Evolutionary conservation across 2,113 vertebrate species (phyloP).

Genomic region (Leptodactylus fuscus): DNA sequence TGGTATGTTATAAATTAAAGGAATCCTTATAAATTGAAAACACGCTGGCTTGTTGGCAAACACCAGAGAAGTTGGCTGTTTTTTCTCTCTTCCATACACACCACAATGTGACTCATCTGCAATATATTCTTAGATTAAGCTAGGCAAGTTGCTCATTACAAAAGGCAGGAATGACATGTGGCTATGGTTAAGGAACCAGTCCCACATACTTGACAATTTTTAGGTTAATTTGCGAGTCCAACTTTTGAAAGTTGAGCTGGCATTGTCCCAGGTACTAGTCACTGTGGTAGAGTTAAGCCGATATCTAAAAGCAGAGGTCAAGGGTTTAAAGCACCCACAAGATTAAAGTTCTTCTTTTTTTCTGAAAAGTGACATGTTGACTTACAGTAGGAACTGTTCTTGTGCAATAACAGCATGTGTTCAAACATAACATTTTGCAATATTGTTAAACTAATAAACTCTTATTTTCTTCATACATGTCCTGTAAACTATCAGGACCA

Average conservation of each 20-base stretch:
- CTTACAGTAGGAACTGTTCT: slow-evolving; percentile 1
- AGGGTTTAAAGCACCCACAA: slow-evolving; percentile 36
- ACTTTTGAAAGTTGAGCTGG: slow-evolving; percentile 27
- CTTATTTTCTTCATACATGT: background rate
- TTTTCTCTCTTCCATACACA: slow-evolving; percentile 8
- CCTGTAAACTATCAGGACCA: too few relatives aligned
- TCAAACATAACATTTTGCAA: background rate
- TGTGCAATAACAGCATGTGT: background rate
- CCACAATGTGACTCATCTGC: slow-evolving; percentile 50
- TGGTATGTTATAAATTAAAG: slow-evolving; percentile 50
- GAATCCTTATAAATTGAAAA: slow-evolving; percentile 53
- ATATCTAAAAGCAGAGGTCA: slow-evolving; percentile 45
- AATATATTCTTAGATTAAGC: slow-evolving; percentile 43
- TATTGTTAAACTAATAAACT: background rate
- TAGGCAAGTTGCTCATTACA: slow-evolving; percentile 45
- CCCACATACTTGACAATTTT: slow-evolving; percentile 52
- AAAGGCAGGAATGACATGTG: slow-evolving; percentile 54
- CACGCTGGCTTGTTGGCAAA: slow-evolving; percentile 48
- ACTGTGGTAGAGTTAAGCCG: slow-evolving; percentile 7
- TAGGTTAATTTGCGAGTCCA: slow-evolving; percentile 43
- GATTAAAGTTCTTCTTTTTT: slow-evolving; percentile 39
- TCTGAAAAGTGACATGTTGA: background rate
- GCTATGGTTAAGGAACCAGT: slow-evolving; percentile 41
- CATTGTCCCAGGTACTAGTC: slow-evolving; percentile 13
- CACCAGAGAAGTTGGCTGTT: slow-evolving; percentile 34